Evolutionary conservation across 2,797 vertebrate genomes (phyloP).

Genomic region (Harpagifer antarcticus): DNA sequence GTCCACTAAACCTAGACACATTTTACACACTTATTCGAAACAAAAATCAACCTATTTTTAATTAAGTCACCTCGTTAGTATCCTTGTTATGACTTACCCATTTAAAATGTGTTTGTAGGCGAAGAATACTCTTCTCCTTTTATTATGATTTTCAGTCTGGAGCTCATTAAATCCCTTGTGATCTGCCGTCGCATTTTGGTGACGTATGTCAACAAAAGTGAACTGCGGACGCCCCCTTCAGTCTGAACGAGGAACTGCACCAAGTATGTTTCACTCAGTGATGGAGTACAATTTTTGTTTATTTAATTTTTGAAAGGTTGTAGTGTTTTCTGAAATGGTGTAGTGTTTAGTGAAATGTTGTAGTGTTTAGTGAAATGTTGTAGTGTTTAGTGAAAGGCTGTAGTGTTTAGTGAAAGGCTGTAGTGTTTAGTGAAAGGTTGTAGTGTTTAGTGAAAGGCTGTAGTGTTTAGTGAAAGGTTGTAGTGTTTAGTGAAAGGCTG

Average conservation of each 20-base stretch:
- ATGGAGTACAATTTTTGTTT: too few species aligned
- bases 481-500: too few species aligned
- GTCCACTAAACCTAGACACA: background rate
- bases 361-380: too few species aligned
- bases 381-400: too few species aligned
- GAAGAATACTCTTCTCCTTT: background rate
- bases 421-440: too few species aligned
- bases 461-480: too few species aligned
- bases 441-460: too few species aligned
- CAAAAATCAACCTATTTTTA: background rate
- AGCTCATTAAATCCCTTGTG: background rate
- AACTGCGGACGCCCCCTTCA: background rate
- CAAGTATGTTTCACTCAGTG: too few species aligned
- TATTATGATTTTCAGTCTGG: constrained; percentile 30
- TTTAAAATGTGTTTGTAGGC: background rate
- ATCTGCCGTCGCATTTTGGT: constrained; percentile 53
- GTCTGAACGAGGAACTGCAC: constrained; percentile 17
- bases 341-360: too few species aligned
- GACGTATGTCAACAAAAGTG: constrained; percentile 54
- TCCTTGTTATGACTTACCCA: constrained; percentile 47
- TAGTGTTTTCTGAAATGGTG: too few species aligned
- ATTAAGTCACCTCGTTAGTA: fast-evolving
- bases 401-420: too few species aligned
- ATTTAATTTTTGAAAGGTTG: too few species aligned
- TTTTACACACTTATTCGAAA: background rate